Base-by-base conservation (phyloP, 2,797 vertebrate species). In the Buphagus erythrorhynchus region DNA sequence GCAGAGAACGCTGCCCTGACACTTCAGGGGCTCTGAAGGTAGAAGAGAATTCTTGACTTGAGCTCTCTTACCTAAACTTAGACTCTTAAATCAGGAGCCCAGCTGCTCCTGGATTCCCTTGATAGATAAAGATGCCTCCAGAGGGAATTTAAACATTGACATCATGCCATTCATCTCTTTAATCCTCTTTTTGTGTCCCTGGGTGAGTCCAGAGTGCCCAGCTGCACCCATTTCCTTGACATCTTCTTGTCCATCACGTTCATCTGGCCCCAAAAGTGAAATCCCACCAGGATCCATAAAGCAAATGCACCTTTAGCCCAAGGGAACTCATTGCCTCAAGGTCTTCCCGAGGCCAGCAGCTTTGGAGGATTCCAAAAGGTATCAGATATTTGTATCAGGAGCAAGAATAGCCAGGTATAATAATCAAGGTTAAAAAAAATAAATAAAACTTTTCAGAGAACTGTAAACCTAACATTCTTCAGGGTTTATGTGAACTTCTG, bases 401-500 rank as follows among this genome's bases (percentile, higher is more conserved):
- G 40, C 62, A 84, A 86, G 87, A 88, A 91, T 84, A 95, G 82
- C 89, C 87, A 95, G 89, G 93, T 96, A 93, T 82, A 95, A 96
- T 96, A 96, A 93, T 91, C 92, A 95, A 88, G 63, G 86, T 88
- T 95, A 26, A 42, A 90, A 78, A 73, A 93, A 80, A 90, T 62
- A 97, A 95, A 90, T 86, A 52, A 52, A 58, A 33, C n/a, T 86
- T 88, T 84, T 86, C 55, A 81, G 42, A 86, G 66, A 84, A 82
- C 76, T 91, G 67, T 94, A 88, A 95, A 90, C 75, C 16, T 54
- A 54, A 43, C 93, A 95, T 96, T 95, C 87, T 96, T 96, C 79
- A 57, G 88, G 82, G 91, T 82, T 96, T 96, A 95, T 96, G 94
- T 92, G 95, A 93, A 90, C 58, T 77, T 90, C 82, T 94, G 69